Conservation (phyloP, 2,113 vertebrate genomes). For the Ciconia maguari region DNA sequence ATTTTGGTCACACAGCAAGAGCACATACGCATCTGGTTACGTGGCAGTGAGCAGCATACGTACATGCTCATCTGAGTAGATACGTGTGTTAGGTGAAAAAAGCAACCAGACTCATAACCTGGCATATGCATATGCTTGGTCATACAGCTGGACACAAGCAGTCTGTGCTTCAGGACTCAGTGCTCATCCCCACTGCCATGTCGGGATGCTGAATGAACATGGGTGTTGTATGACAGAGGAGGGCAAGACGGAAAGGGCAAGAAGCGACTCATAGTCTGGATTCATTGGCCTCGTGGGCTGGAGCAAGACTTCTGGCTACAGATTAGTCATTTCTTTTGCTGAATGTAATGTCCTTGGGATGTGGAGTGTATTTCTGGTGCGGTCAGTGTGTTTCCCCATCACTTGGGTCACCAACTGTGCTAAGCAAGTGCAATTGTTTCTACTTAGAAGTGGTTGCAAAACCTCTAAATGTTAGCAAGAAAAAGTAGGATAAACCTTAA, state of each 20-base stretch:
- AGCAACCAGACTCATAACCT: neutral
- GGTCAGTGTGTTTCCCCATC: neutral
- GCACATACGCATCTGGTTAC: accelerated
- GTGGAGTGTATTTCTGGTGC: neutral
- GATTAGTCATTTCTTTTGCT: neutral
- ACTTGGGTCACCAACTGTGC: neutral
- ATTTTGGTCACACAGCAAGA: neutral
- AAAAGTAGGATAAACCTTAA: neutral
- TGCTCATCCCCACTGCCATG: neutral
- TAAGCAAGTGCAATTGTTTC: neutral
- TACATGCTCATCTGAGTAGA: neutral
- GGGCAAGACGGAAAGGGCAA: neutral
- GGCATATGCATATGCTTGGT: neutral
- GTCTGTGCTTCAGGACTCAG: neutral
- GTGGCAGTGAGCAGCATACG: neutral
- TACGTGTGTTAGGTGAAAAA: accelerated
- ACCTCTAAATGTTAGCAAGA: neutral
- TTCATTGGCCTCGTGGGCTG: neutral
- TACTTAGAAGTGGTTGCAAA: neutral
- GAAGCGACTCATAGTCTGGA: neutral
- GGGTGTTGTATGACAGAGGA: neutral
- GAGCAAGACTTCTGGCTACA: neutral
- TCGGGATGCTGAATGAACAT: neutral
- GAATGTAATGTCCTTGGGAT: neutral
- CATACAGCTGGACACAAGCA: neutral